Evolutionary conservation across 2,888 invertebrate genomes (phyloP), one percentile per base, ranked within the genome.

Genomic region (Hydrotaea cyrtoneurina): DNA sequence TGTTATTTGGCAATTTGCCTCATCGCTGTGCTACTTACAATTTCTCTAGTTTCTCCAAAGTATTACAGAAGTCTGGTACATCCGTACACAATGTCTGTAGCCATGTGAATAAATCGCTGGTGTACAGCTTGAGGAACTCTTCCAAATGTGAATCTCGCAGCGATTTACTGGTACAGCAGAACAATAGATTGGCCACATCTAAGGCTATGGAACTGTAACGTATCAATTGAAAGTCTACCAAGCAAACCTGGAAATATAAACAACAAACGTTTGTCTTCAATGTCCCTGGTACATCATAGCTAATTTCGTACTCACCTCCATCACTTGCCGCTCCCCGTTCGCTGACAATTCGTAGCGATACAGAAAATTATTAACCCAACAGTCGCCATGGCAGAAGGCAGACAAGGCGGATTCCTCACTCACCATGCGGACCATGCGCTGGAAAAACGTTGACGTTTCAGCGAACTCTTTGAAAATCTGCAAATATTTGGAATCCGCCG

Each of bases 351-450:
- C 92, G 86, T 95, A 94, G 86, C 93, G 93, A 88, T 95, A 96
- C 23, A 96, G 90, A 88, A 96, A 94, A 90, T 96, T 96, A 88
- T 96, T 96, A 0, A 95, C 95, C 96, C 96, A 96, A 89, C 95
- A 96, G 87, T 96, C 96, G 0, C 96, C 96, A 87, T 96, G 96
- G 76, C 95, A 94, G 86, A 96, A 95, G 2, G 96, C 95, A 0
- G 95, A 95, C 59, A 96, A 89, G 0, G 95, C 94, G 55, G 95
- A 95, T 86, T 93, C 93, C 0, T 94, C 93, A 1, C 93, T 93
- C 0, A 95, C 95, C 87, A 95, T 90, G 31, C 94, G 93, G 80
- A 95, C 93, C 96, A 96, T 96, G 36, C 93, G 94, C 8, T 93
- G 93, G 89, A 96, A 96, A 90, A 96, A 96, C 0, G 93, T 93